A percentile compares a stretch with the other conserved stretches of the same genome.
Conservation (phyloP, 2,888 invertebrate species). For the Clivina fossor region DNA sequence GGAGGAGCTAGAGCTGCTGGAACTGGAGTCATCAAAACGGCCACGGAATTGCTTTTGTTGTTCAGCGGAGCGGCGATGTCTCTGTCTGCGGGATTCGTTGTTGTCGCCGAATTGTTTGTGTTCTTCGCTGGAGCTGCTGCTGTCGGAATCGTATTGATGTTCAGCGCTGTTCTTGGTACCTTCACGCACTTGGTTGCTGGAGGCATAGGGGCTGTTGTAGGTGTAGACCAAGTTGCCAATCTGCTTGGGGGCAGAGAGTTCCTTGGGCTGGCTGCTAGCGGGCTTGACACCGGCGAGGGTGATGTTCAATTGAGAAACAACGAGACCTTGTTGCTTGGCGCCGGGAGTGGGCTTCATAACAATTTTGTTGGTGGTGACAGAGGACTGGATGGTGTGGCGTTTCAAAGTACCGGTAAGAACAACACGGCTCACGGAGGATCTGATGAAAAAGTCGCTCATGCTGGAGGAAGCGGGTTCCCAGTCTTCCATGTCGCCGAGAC, state of each 20-base stretch:
- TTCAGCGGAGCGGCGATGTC: conserved; percentile 35
- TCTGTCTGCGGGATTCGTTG: conserved; percentile 66
- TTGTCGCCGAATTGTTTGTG: conserved; percentile 49
- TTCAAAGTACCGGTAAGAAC: conserved; percentile 59
- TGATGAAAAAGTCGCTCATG: conserved; percentile 53
- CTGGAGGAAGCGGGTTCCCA: conserved; percentile 47
- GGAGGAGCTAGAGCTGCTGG: conserved; percentile 35
- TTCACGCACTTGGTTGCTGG: conserved; percentile 43
- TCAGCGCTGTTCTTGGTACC: conserved; percentile 28
- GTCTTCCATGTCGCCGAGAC: conserved; percentile 56
- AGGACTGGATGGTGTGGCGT: conserved; percentile 65
- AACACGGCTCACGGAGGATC: conserved; percentile 60
- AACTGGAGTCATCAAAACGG: conserved; percentile 32
- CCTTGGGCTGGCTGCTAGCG: conserved; percentile 52
- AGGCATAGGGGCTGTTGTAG: conserved; percentile 51
- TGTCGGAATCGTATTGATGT: conserved; percentile 35
- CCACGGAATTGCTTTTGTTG: conserved; percentile 43
- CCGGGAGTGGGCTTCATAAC: conserved; percentile 61
- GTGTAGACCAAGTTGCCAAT: conserved; percentile 61
- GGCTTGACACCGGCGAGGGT: conserved; percentile 49
- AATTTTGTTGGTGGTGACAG: conserved; percentile 64
- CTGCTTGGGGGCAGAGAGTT: conserved; percentile 52
- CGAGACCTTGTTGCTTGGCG: conserved; percentile 63
- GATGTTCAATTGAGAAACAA: conserved; percentile 62
- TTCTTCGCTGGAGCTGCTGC: conserved; percentile 51